Evolutionary conservation across 2,888 invertebrate genomes (phyloP).

Genomic region (Abscondita cerata): DNA sequence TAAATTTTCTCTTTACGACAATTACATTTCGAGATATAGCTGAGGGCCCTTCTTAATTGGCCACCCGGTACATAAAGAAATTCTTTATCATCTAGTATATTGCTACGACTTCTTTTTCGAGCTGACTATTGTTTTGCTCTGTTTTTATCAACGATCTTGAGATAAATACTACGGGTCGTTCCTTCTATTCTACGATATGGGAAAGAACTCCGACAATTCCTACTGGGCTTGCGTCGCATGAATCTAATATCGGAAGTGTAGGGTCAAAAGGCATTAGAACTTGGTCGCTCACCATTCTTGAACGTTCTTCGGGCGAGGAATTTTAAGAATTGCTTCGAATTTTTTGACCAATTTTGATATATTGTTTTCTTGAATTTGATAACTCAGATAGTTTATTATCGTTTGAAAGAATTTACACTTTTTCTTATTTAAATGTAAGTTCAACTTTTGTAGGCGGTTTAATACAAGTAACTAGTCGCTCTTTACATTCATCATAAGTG

Average conservation of each 20-base stretch:
- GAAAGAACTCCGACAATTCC: not conserved
- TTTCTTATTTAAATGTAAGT: not conserved
- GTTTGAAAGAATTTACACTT: not conserved
- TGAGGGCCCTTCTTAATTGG: too few relatives aligned
- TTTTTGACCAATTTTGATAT: not conserved
- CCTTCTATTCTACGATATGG: not conserved
- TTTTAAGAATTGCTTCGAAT: not conserved
- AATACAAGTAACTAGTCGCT: not conserved
- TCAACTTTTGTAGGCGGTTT: not conserved
- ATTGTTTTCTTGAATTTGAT: not conserved
- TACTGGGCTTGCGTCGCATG: not conserved
- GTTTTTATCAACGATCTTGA: not conserved
- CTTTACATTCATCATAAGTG: not conserved
- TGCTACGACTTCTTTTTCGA: too few relatives aligned
- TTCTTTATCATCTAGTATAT: too few relatives aligned
- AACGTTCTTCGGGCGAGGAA: too few relatives aligned
- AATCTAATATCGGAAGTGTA: too few relatives aligned
- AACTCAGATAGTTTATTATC: not conserved
- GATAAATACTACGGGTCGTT: not conserved
- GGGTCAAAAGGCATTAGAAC: too few relatives aligned
- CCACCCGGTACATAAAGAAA: too few relatives aligned
- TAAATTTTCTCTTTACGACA: too few relatives aligned
- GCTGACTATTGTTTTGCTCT: not conserved
- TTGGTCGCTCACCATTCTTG: too few relatives aligned
- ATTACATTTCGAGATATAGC: too few relatives aligned